A percentile compares a stretch with the other conserved stretches of the same genome.
Evolutionary conservation across 2,888 invertebrate species (phyloP).

Genomic region (Spatulosminthurus flaviceps): DNA sequence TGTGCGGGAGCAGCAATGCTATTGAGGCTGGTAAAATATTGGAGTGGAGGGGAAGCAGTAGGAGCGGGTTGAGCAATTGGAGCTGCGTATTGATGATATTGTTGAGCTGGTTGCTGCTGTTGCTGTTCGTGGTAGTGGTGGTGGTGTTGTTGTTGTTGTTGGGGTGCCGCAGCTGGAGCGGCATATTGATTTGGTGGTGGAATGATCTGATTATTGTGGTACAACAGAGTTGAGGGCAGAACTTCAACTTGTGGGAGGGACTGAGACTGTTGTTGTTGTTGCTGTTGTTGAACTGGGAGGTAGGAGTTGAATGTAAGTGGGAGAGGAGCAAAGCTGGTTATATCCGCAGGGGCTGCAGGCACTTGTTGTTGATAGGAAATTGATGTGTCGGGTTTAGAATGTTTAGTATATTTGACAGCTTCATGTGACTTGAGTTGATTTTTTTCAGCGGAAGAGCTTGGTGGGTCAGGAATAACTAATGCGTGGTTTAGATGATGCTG

Average conservation of each 20-base stretch:
- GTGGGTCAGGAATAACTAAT: background rate
- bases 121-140: background rate
- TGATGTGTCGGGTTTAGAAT: background rate
- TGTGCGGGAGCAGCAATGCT: slow-evolving; percentile 16
- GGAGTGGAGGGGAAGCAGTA: slow-evolving; percentile 32
- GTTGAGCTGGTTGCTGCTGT: background rate
- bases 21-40: slow-evolving; percentile 11
- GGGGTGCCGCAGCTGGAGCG: slow-evolving; percentile 26
- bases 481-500: slow-evolving; percentile 1
- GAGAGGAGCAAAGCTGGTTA: slow-evolving; percentile 19
- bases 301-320: slow-evolving; percentile 29
- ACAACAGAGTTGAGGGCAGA: slow-evolving; percentile 57
- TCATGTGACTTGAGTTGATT: slow-evolving; percentile 16
- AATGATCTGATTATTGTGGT: slow-evolving; percentile 56
- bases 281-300: no score
- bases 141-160: slow-evolving; percentile 16
- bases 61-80: slow-evolving; percentile 16
- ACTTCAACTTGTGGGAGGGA: slow-evolving; percentile 54
- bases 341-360: background rate
- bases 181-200: slow-evolving; percentile 21
- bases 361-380: slow-evolving; percentile 28
- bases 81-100: slow-evolving; percentile 25
- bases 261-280: background rate
- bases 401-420: slow-evolving; percentile 13
- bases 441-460: background rate